Percentiles rank a stretch among this genome's conserved stretches.
These are phyloP conservation scores for Pygoscelis adeliae DNA, from an alignment of 2,113 vertebrate species.

Conservation along the genomic window DNA sequence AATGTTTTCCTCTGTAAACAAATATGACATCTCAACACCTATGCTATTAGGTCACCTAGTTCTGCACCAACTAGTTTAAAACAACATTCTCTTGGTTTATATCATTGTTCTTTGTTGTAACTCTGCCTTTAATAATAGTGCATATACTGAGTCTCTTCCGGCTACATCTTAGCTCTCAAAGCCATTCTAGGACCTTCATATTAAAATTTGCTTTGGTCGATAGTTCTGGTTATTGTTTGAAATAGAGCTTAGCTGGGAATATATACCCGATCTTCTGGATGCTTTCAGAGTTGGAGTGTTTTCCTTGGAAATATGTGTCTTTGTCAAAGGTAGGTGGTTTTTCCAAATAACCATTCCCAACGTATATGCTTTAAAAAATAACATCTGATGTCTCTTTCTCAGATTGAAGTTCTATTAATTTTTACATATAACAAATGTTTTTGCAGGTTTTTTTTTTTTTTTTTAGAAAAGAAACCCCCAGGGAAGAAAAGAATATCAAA, in stretches of 20 bases:
- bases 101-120: neutral
- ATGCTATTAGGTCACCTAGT: neutral
- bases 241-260: neutral
- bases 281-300: neutral
- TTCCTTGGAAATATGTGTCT: neutral
- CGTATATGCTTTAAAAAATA: neutral
- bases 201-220: neutral
- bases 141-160: neutral
- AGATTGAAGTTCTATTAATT: neutral
- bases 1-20: neutral
- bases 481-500: neutral
- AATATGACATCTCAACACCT: neutral
- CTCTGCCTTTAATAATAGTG: neutral
- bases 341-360: neutral
- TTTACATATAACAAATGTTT: neutral
- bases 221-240: neutral
- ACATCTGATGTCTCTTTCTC: neutral
- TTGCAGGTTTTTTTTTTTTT: fast-evolving
- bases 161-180: neutral
- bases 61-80: neutral
- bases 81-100: neutral
- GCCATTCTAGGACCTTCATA: neutral
- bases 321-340: neutral
- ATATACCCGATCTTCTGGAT: neutral
- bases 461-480: neutral